Percentiles rank a stretch among this genome's conserved stretches.
These are phyloP conservation scores for Conus canariensis DNA, from an alignment of 2,888 invertebrate species.

Conservation along the genomic window DNA sequence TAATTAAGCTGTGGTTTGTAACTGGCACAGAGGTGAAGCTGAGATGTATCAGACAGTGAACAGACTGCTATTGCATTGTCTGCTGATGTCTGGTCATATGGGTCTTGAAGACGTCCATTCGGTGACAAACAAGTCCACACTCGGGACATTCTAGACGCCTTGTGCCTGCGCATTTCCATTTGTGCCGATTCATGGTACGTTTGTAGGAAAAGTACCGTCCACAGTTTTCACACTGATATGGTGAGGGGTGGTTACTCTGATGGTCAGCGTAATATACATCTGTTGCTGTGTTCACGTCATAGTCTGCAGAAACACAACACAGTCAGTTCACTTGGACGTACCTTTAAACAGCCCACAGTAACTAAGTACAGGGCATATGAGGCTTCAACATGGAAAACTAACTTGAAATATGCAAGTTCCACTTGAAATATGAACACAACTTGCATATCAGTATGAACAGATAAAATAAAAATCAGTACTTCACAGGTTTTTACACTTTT, in stretches of 20 bases:
- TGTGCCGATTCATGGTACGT: constrained; percentile 47
- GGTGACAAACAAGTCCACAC: constrained; percentile 37
- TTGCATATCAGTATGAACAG: no score
- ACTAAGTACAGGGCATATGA: no score
- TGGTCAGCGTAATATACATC: not conserved
- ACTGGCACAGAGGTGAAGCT: no score
- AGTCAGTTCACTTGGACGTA: not conserved
- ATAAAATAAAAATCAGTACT: no score
- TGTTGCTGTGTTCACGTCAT: not conserved
- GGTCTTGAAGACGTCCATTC: constrained; percentile 30
- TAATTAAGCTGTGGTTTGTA: no score
- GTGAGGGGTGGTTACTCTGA: constrained; percentile 24
- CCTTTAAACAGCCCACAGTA: no score
- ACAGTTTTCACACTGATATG: constrained; percentile 38
- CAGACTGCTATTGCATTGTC: no score
- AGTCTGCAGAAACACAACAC: constrained; percentile 28
- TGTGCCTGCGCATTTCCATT: constrained; percentile 48
- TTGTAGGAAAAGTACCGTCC: constrained; percentile 46
- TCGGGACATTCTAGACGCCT: constrained; percentile 34
- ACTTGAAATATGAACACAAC: no score
- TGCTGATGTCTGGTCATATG: constrained; percentile 25
- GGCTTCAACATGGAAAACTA: no score
- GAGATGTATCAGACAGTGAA: no score
- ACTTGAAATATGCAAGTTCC: no score
- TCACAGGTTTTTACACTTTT: no score